phyloP scores from a whole-genome alignment of 37 sponge, comb jelly and placozoan species.

The Aplysina aerophoba region DNA sequence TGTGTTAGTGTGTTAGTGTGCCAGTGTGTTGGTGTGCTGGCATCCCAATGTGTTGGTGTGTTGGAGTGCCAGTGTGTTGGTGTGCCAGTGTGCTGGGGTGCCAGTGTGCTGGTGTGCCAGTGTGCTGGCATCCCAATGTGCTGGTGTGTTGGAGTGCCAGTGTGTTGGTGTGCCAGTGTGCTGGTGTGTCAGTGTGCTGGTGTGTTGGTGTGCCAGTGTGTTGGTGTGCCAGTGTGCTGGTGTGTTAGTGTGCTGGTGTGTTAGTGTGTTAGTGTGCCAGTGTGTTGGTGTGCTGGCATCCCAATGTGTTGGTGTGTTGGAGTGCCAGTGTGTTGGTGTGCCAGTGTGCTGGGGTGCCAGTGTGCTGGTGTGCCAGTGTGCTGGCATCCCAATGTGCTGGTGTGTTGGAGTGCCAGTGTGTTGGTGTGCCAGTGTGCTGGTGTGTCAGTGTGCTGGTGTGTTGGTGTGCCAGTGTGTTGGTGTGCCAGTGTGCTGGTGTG shows the following conservation, averaged over 20 bases:
- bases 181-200: background rate
- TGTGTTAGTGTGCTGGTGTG: background rate
- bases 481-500: too few relatives aligned
- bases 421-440: too few relatives aligned
- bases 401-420: background rate
- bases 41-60: too few relatives aligned
- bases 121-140: too few relatives aligned
- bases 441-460: too few relatives aligned
- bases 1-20: background rate
- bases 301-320: too few relatives aligned
- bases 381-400: too few relatives aligned
- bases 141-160: background rate
- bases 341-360: background rate
- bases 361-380: background rate
- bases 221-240: background rate
- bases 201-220: background rate
- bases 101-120: background rate
- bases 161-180: background rate
- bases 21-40: background rate
- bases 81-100: too few relatives aligned
- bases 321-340: background rate
- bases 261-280: background rate
- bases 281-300: background rate
- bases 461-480: background rate
- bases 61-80: background rate